Evolutionary conservation across 2,888 invertebrate genomes (phyloP), one percentile per base, ranked within the genome.

Genomic region (Tenthredo mesomela): DNA sequence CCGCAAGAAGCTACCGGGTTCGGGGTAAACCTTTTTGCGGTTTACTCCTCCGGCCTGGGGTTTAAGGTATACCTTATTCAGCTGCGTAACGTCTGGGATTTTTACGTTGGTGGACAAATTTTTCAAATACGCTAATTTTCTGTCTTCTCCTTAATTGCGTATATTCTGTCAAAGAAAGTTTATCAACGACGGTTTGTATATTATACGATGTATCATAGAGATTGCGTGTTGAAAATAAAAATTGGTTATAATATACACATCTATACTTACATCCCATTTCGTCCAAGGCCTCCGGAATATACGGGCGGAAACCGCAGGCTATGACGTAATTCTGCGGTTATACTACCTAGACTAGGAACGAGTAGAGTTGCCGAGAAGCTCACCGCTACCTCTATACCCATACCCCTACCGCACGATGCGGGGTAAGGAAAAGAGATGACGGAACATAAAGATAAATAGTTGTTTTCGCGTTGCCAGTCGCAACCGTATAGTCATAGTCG

Each of bases 1-100:
- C 77, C 77, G 77, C 77, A 77, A 77, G 77, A 29, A 77, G 77
- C 77, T 77, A 77, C 77, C 77, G 77, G 77, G n/a, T 54, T 40
- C 18, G 77, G 54, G 77, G 47, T 29, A 77, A 77, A 77, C 77
- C 77, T 77, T 77, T 77, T 77, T 77, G 77, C 54, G 77, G 77
- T 77, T 77, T 77, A 29, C 73, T 29, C 54, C 73, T 29, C 54
- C 12, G 77, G 29, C 50, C n/a, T 9, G 33, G 18, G 50, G 21
- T 15, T 50, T 37, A 9, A 37, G 21, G 61, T 61, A 25, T 61
- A 25, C 61, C 25, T 61, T 61, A 61, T 10, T 25, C 47, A 47
- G 25, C 61, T 61, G 25, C 12, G 21, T 37, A 37, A 61, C 61
- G n/a, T 61, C 61, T 61, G 70, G 70, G 70, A 37, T 37, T 70